Evolutionary conservation across 2,797 vertebrate genomes (phyloP), one percentile per base, ranked within the genome.

Genomic region (Melanotaenia trifasciata): DNA sequence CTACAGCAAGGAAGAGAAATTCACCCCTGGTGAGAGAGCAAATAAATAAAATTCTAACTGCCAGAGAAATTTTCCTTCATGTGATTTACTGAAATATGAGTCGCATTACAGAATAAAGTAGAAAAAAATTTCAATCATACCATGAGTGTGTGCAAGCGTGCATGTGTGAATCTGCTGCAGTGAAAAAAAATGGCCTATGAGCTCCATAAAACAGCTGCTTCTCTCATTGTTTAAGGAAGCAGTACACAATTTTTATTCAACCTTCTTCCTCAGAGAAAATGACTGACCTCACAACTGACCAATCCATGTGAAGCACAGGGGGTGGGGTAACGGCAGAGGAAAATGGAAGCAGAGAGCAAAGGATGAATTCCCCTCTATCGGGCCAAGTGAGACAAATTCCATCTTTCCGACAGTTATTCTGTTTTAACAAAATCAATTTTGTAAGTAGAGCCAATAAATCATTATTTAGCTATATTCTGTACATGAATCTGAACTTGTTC

Each of bases 261-360:
- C 69, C 70, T 70, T 74, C 68, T 74, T 60, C 70, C 70, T 85
- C 56, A 60, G 64, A 80, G 64, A 58, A 38, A 64, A 60, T 74
- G 57, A 82, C 65, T 88, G 84, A 92, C 89, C 86, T 33, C 66
- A 67, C 64, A 75, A 71, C 75, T 87, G 87, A 89, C 89, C 89
- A 87, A 78, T 80, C 74, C 70, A 69, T 53, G 73, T 58, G 56
- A 74, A 87, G 63, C 67, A 78, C 10, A 60, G 56, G 54, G 60
- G 53, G 58, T 58, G 59, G 64, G 43, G 51, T 22, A 59, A 64
- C 43, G n/a, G 53, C 53, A 68, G 38, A 64, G 54, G 70, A 69
- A 67, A 40, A 75, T 32, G 35, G 60, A 70, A 63, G 40, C 16
- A 58, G 50, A 75, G 51, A 58, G 30, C 57, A 47, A 24, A 51